Evolutionary conservation across 2,888 invertebrate species (phyloP).

Genomic region (Agrotis clavis): DNA sequence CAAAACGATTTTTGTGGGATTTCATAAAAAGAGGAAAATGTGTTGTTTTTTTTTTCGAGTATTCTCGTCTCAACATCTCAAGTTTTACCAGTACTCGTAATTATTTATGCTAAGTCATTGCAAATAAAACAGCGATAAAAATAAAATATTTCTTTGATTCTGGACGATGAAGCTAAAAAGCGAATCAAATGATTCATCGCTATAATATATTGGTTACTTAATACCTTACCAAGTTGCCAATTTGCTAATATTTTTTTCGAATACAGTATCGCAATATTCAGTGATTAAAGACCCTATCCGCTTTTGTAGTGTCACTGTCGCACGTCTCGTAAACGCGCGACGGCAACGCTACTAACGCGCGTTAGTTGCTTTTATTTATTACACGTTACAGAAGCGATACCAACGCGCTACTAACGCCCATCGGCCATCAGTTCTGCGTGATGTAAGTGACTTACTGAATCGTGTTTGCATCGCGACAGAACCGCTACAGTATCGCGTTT

Average conservation of each 20-base stretch:
- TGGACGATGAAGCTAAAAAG: not conserved
- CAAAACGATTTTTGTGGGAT: not conserved
- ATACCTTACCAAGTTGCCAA: conserved; percentile 34
- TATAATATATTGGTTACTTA: conserved; percentile 40
- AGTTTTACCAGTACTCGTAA: not conserved
- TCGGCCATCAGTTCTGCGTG: too few relatives aligned
- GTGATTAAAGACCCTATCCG: conserved; percentile 30
- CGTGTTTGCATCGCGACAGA: too few relatives aligned
- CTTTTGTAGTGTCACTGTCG: too few relatives aligned
- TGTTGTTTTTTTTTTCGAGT: not conserved
- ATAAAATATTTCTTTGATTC: not conserved
- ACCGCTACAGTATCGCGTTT: too few relatives aligned
- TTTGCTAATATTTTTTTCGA: conserved; percentile 41
- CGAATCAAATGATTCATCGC: conserved; percentile 42
- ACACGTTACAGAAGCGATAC: too few relatives aligned
- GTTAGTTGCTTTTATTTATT: too few relatives aligned
- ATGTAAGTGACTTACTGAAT: too few relatives aligned
- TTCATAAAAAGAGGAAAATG: not conserved
- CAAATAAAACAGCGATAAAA: conserved; percentile 14
- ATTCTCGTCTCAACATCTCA: conserved; percentile 5
- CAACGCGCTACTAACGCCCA: too few relatives aligned
- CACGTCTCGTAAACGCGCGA: too few relatives aligned
- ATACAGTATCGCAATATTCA: conserved; percentile 45
- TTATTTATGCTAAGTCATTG: not conserved
- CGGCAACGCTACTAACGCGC: too few relatives aligned